Percentiles rank a stretch among this genome's conserved stretches.
Conservation (phyloP, 2,888 invertebrate genomes). For the Orgyia antiqua region DNA sequence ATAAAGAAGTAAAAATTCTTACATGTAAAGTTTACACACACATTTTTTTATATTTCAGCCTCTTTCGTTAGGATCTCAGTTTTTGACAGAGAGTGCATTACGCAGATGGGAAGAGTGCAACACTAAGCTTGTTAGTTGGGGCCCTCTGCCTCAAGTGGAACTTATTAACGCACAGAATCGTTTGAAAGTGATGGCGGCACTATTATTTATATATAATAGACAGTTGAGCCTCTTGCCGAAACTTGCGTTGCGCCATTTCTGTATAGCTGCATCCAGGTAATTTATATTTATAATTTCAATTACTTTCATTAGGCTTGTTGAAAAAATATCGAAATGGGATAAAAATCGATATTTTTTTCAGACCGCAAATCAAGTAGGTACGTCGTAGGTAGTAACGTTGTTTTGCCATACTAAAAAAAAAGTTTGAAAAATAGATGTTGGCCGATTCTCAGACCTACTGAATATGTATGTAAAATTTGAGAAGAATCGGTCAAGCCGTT, state of each 20-base stretch:
- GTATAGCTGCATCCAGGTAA: constrained; percentile 88
- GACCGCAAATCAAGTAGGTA: no score
- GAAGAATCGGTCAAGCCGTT: no score
- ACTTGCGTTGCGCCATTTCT: constrained; percentile 87
- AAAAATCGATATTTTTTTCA: no score
- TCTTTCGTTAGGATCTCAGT: constrained; percentile 85
- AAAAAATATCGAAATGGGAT: no score
- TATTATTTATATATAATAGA: constrained; percentile 92
- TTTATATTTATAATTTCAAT: no score
- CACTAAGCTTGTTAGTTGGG: constrained; percentile 92
- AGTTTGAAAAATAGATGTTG: no score
- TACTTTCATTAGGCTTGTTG: background rate
- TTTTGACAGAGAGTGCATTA: constrained; percentile 90
- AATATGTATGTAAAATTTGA: no score
- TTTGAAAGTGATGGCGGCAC: constrained; percentile 91
- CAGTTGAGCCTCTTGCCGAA: constrained; percentile 89
- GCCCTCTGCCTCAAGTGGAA: constrained; percentile 93
- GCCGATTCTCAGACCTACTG: no score
- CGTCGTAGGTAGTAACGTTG: no score
- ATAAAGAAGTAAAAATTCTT: no score
- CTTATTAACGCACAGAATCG: constrained; percentile 94
- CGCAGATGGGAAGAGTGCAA: constrained; percentile 93
- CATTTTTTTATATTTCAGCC: constrained; percentile 82
- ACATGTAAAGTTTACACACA: no score
- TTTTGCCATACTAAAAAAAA: no score